Evolutionary conservation across 2,888 invertebrate genomes (phyloP), one percentile per base, ranked within the genome.

Genomic region (Watsonalla binaria): DNA sequence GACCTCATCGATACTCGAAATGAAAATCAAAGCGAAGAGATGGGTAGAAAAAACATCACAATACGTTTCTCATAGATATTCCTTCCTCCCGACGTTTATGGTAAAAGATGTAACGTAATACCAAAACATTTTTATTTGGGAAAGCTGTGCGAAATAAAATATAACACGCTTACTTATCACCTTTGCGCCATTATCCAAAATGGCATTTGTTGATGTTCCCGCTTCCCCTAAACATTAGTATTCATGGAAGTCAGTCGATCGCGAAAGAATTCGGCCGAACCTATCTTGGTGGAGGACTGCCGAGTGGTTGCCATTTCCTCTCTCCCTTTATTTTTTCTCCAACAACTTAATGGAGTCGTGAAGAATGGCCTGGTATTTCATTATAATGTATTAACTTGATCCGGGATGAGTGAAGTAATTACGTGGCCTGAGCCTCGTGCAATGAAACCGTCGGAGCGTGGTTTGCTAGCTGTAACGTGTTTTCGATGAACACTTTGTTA

Each of bases 161-260:
- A 60, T 54, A 63, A 61, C 63, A 54, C 54, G 61, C 57, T 72
- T 66, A 65, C 62, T 68, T 70, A 72, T 64, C 73, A 70, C 70
- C 66, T 72, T 67, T 61, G 61, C 66, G 70, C 76, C 72, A 77
- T 84, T 80, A 79, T 72, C 72, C 76, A 63, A 66, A 69, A 72
- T 76, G 78, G 74, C 76, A 78, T 84, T 84, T 79, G 78, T 78
- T 76, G 78, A 73, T 78, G 79, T 75, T 78, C 66, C 64, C 35
- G 51, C 64, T 70, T 72, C 76, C 80, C 78, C 79, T 61, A 63
- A 62, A 72, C 84, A 89, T 89, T 89, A 90, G 89, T 87, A 90
- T 90, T 88, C 90, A 90, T 87, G 82, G 82, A 84, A 87, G 82
- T 84, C 84, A 84, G 78, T 84, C 88, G 85, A 87, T 89, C 80